Conservation (phyloP, 2,797 vertebrate genomes). For the Naso thynnoides region DNA sequence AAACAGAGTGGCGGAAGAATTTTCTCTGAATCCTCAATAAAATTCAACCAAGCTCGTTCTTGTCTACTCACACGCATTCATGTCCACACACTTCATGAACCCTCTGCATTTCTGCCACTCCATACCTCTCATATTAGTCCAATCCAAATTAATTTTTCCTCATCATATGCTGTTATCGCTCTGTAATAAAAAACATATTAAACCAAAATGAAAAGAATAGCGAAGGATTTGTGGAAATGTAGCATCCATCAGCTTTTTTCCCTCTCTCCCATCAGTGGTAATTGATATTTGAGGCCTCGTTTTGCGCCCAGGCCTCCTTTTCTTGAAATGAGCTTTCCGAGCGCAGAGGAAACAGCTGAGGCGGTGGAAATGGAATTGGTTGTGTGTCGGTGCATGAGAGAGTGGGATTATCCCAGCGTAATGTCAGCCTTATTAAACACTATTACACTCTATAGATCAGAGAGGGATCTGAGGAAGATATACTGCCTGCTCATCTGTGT, state of each 20-base stretch:
- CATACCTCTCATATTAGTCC: conserved; percentile 40
- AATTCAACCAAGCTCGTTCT: neutral
- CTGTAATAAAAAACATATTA: conserved; percentile 68
- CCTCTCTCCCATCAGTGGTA: conserved; percentile 69
- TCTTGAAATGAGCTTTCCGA: conserved; percentile 80
- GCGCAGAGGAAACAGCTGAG: conserved; percentile 79
- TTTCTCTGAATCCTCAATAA: neutral
- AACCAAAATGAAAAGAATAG: conserved; percentile 72
- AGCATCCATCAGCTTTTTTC: conserved; percentile 78
- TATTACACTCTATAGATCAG: conserved; percentile 80
- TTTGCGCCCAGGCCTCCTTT: conserved; percentile 67
- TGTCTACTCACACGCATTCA: conserved; percentile 11
- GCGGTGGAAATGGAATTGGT: conserved; percentile 83
- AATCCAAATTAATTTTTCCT: conserved; percentile 62
- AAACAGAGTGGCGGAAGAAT: neutral
- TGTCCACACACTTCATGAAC: conserved; percentile 15
- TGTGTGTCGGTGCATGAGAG: conserved; percentile 84
- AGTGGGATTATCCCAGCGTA: conserved; percentile 82
- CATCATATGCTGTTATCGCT: conserved; percentile 63
- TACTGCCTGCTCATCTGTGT: conserved; percentile 62
- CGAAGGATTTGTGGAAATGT: conserved; percentile 72
- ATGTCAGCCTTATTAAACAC: conserved; percentile 85
- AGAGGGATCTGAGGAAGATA: conserved; percentile 71
- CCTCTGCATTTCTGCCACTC: conserved; percentile 27
- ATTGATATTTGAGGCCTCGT: conserved; percentile 83